Evolutionary conservation across 2,797 vertebrate genomes (phyloP), one percentile per base, ranked within the genome.

Genomic region (Botia almorhae): DNA sequence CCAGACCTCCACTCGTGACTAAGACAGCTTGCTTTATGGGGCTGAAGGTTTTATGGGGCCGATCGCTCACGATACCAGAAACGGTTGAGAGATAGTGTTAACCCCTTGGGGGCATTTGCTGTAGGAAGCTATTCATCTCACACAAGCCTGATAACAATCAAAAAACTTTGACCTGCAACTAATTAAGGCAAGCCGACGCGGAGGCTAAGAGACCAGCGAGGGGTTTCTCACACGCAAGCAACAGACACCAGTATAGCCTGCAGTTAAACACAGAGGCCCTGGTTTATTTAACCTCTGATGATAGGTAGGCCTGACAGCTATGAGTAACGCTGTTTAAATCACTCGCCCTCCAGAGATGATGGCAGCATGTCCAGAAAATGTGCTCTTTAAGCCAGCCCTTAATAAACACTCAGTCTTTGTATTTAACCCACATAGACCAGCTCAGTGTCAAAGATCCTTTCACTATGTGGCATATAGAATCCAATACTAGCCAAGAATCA

Each of bases 41-140:
- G 78, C 53, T 14, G 23, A 76, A 83, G 60, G 67, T 72, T 73
- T 71, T n/a, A 46, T 56, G 60, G 43, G 63, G 36, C 23, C 36
- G 2, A 69, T 72, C 61, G 16, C 74, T 78, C 67, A 70, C 61
- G 55, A 69, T 61, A 61, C 67, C 43, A 61, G 68, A 63, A 78
- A 78, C 78, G 33, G 65, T 26, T 14, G n/a, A 39, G 56, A 69
- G 75, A 84, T 78, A 86, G 77, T 72, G 75, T 79, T 63, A 26
- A 60, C 55, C 55, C 80, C 80, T 82, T 58, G 4, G 71, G 76
- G 83, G 64, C 51, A 55, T 48, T 64, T 56, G 23, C 75, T 70
- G 61, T 73, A 85, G 74, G 83, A 80, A 80, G 79, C 81, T 67
- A 83, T 83, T 78, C 61, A 78, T 87, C 81, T 83, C 76, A 82